Base-by-base conservation (phyloP, 2,113 vertebrate genomes). In the Caranx melampygus region DNA sequence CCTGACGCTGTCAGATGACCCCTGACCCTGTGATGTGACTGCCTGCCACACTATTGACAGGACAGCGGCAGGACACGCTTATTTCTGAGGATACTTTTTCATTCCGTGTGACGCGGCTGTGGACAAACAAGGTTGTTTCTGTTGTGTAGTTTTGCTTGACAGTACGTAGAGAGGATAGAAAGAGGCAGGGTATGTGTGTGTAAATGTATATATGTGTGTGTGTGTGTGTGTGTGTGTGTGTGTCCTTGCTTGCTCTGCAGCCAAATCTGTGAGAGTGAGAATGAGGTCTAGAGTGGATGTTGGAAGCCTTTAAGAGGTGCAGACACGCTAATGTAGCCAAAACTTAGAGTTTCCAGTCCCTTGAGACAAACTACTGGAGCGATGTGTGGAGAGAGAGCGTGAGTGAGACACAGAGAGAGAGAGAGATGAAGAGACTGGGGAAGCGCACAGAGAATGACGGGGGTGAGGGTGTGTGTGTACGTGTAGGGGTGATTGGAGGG, bases 61-160 rank as follows among this genome's bases (percentile, higher is more conserved):
- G 95, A 95, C 95, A 95, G 95, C 91, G 91, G 94, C 92, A 93
- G 94, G 95, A 96, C 95, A 94, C 52, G 95, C 96, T 89, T 84
- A 92, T 88, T 90, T 88, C 75, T 78, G 80, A 83, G 64, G 64
- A 85, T 81, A 54, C 76, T 78, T 88, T 91, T 90, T 85, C 57
- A 81, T 83, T 82, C 76, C 90, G 91, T 84, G 91, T 95, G 81
- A 87, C 8, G 70, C 18, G 35, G 51, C 75, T 49, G 49, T 95
- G 92, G 94, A 96, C 95, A 96, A 96, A 97, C 96, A 97, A 96
- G 95, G 95, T 94, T 94, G 94, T 95, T 96, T 94, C 94, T 94
- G 90, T 84, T 49, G 77, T 87, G 70, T 71, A 64, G 81, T 60
- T 86, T 80, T 49, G 44, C 89, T 71, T 83, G 84, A 84, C 87